phyloP scores from a whole-genome alignment of 2,113 vertebrate genomes.

The Herpailurus yagouaroundi region DNA sequence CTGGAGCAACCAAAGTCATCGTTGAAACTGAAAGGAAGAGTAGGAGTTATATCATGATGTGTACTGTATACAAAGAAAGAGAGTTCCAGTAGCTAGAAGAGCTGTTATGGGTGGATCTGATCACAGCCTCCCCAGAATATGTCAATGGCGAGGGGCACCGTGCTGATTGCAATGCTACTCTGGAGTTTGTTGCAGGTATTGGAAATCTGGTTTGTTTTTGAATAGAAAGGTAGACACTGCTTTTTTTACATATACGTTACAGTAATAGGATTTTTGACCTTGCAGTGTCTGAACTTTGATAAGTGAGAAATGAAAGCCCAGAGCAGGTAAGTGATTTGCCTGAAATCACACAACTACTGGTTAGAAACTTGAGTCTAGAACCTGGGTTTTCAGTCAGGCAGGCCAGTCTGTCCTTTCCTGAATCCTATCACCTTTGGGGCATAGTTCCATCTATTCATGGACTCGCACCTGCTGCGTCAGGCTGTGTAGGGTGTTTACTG shows the following conservation, averaged over 20 bases:
- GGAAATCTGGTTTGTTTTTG: neutral
- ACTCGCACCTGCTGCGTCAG: neutral
- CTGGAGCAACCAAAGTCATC: neutral
- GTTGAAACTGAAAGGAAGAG: neutral
- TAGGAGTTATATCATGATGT: neutral
- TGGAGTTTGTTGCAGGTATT: neutral
- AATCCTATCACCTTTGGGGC: neutral
- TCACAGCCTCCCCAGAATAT: neutral
- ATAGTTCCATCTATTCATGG: neutral
- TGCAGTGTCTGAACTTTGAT: neutral
- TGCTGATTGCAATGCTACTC: no score
- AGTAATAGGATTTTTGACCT: neutral
- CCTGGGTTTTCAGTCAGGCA: neutral
- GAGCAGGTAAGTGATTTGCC: neutral
- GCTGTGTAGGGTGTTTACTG: neutral
- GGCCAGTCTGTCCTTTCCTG: neutral
- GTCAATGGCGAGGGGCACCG: no score
- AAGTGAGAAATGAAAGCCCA: neutral
- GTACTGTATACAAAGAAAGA: neutral
- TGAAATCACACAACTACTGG: neutral
- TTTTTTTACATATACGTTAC: neutral
- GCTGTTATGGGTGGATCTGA: neutral
- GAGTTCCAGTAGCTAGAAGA: neutral
- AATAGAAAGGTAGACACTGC: neutral
- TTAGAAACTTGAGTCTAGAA: neutral